phyloP scores from a whole-genome alignment of 2,888 invertebrate species.

The Spodoptera picta region DNA sequence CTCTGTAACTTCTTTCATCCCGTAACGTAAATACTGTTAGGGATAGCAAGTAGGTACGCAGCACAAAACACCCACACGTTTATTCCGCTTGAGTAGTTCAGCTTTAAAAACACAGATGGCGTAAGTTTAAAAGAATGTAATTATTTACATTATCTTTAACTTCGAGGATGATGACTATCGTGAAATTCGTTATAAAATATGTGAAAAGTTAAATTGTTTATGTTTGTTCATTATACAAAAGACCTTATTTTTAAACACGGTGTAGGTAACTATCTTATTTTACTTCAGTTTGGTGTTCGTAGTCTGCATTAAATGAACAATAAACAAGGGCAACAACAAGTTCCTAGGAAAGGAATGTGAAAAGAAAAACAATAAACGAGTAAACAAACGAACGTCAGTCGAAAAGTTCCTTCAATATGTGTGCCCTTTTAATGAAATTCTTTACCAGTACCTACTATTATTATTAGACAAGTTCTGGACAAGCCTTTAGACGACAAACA shows the following conservation, averaged over 20 bases:
- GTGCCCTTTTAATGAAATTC: conserved; percentile 37
- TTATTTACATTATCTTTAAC: no score
- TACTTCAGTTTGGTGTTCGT: neutral
- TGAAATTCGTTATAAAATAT: no score
- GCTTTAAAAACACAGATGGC: conserved; percentile 25
- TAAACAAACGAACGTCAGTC: conserved; percentile 20
- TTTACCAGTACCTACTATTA: conserved; percentile 18
- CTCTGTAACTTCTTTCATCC: no score
- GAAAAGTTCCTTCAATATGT: conserved; percentile 14
- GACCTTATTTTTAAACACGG: no score
- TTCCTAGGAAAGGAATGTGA: conserved; percentile 9
- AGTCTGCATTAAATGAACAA: neutral
- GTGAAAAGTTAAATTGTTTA: no score
- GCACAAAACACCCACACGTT: no score
- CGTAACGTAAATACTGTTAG: neutral
- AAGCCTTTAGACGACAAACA: conserved; percentile 8
- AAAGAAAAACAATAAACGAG: conserved; percentile 42
- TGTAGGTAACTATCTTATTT: no score
- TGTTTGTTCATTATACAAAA: no score
- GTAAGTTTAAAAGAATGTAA: neutral
- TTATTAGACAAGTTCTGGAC: conserved; percentile 25
- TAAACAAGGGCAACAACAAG: conserved; percentile 5
- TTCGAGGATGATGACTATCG: no score
- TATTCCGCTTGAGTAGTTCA: no score
- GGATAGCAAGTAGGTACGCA: no score